Evolutionary conservation across 2,113 vertebrate genomes (phyloP).

Genomic region (Corvus hawaiiensis): DNA sequence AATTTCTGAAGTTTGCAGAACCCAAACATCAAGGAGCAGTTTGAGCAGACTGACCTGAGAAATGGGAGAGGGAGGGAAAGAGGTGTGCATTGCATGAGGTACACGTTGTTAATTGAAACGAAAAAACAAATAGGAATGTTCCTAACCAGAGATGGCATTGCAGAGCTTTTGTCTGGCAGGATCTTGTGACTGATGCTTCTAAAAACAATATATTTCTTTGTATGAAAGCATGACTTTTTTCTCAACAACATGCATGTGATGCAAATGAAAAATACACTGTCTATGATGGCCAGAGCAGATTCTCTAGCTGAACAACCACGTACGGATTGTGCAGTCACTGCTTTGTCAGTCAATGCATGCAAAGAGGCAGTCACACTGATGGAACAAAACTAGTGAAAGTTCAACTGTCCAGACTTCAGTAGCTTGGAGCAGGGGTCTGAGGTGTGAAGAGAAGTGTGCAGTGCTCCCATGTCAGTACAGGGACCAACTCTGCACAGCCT

Average conservation of each 20-base stretch:
- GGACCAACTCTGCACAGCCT: background rate
- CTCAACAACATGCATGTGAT: background rate
- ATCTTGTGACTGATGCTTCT: background rate
- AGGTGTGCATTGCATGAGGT: background rate
- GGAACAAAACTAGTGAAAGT: background rate
- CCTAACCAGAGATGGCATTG: background rate
- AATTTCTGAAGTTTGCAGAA: background rate
- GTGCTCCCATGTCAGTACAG: background rate
- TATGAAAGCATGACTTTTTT: background rate
- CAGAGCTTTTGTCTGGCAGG: background rate
- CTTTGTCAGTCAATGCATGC: background rate
- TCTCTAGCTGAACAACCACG: background rate
- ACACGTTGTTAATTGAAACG: background rate
- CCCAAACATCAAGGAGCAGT: background rate
- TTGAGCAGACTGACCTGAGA: background rate
- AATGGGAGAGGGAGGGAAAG: background rate
- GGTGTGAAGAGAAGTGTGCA: background rate
- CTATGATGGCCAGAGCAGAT: background rate
- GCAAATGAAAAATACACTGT: background rate
- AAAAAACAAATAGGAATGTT: background rate
- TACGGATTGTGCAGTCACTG: background rate
- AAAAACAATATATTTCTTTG: background rate
- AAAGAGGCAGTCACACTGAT: rapidly evolving
- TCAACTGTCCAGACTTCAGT: background rate
- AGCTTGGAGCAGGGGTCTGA: background rate